A percentile compares a stretch with the other conserved stretches of the same genome.
Evolutionary conservation across 2,888 invertebrate species (phyloP).

Genomic region (Nephrotoma guestfalica): DNA sequence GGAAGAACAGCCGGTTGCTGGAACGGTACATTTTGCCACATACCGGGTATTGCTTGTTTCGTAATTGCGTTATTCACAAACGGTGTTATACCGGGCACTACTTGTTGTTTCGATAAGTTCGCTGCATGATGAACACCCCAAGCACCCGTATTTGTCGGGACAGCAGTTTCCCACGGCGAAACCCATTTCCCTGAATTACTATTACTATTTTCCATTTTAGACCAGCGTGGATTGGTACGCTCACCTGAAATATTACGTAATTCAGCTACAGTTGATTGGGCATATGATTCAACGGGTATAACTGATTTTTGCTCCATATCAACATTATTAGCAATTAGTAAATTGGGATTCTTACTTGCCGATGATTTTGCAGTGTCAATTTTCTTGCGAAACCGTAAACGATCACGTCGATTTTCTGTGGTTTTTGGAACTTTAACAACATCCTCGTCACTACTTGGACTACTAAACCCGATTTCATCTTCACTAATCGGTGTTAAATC

Average conservation of each 20-base stretch:
- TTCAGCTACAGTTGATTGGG: constrained; percentile 8
- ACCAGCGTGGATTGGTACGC: neutral
- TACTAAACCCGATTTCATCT: constrained; percentile 15
- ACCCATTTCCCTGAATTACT: neutral
- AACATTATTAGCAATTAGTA: neutral
- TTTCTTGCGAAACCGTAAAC: neutral
- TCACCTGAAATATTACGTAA: constrained; percentile 5
- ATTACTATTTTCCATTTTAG: neutral
- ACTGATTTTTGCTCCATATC: neutral
- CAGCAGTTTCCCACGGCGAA: neutral
- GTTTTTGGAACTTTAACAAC: constrained; percentile 17
- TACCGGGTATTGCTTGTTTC: neutral
- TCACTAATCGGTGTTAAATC: constrained; percentile 21
- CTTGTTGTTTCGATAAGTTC: neutral
- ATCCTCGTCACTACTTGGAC: constrained; percentile 30
- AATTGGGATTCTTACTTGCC: neutral
- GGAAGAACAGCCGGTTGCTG: constrained; percentile 23
- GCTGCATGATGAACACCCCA: neutral
- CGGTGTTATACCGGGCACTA: neutral
- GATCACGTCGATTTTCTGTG: constrained; percentile 9
- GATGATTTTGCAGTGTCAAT: neutral
- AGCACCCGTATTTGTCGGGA: neutral
- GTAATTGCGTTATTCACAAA: neutral
- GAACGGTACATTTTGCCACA: constrained; percentile 10
- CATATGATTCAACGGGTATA: constrained; percentile 1